Base-by-base conservation (phyloP, 2,888 invertebrate genomes). In the Epistrophe eligans region DNA sequence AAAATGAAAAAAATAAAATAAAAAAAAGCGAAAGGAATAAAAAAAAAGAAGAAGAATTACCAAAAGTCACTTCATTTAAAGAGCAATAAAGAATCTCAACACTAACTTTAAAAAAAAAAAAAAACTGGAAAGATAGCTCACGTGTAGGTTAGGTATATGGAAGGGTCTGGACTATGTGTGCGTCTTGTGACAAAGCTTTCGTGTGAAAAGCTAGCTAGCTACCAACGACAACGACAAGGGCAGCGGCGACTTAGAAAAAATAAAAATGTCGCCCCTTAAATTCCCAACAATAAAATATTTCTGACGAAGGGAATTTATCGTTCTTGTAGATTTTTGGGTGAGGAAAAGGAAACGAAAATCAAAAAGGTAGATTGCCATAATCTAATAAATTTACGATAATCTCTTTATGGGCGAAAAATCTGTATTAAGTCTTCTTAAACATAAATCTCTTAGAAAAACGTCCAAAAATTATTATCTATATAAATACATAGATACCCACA, bases 381-480 rank as follows among this genome's bases (percentile, higher is more conserved):
- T 82, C 82, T 82, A 87, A 87, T 87, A 87, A 87, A 87, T 87
- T 82, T 87, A 87, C 77, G 82, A 79, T 82, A 87, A 87, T 87
- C 85, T 82, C 82, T 82, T 85, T 85, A 85, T 81, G 84, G 77
- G 73, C 80, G 73, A 81, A 70, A 80, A 81, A 81, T 85, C 77
- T 85, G 81, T 77, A 85, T 81, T 80, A 80, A 80, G 80, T 80
- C 80, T 67, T 85, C 81, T 73, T 57, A 77, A 81, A 77, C 55
- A 85, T 77, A 85, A 85, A 85, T 85, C 84, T 81, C 67, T 77
- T 70, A 55, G 38, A 81, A 73, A 62, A 77, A 32, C 19, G 77
- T 70, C 72, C 45, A 57, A 77, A 74, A 74, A 28, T 38, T 58
- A 35, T 58, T 58, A 35, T 24, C 24, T 24, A 19, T 7, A 7